Base-by-base conservation (phyloP, 2,797 vertebrate species). In the Acomys russatus region DNA sequence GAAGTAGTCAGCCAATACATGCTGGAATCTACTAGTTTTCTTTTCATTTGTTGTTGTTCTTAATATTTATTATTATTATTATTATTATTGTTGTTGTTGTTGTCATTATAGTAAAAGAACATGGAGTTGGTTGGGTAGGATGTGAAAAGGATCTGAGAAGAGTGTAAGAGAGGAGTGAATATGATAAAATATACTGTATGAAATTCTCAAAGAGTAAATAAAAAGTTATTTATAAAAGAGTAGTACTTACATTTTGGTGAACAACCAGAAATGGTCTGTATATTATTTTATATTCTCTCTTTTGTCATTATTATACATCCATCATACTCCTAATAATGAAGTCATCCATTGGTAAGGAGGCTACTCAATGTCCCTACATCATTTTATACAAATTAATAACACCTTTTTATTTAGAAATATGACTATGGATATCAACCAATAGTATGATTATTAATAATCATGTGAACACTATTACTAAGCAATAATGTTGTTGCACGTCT, bases 341-440 rank as follows among this genome's bases (percentile, higher is more conserved):
- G 23, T 51, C 18, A 85, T 90, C 44, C 38, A 77, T 35, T 92
- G 9, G 56, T 59, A 91, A 70, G 12, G 79, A 92, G 20, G 5
- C 0, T 6, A 56, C 63, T 87, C 88, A 70, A 79, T 38, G 22
- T 64, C 8, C 3, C 9, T 70, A 70, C 5, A 1, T 25, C 28
- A 25, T 91, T 78, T 88, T 80, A 11, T 49, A 51, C 23, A 93
- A 44, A 2, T 85, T 18, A 79, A 33, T 77, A 6, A 35, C 8
- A 6, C 8, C 17, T 87, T 93, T 87, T 76, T n/a, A 79, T 38
- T 66, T 86, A 59, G 86, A 92, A 78, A 88, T 66, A 86, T 25
- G 33, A 38, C 20, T 0, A 6, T 9, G 77, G 9, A 22, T 49
- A 2, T 25, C 56, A 90, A 78, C 15, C 17, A 63, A 96, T 79